Conservation (phyloP, 2,113 vertebrate species). For the Mus musculus region DNA sequence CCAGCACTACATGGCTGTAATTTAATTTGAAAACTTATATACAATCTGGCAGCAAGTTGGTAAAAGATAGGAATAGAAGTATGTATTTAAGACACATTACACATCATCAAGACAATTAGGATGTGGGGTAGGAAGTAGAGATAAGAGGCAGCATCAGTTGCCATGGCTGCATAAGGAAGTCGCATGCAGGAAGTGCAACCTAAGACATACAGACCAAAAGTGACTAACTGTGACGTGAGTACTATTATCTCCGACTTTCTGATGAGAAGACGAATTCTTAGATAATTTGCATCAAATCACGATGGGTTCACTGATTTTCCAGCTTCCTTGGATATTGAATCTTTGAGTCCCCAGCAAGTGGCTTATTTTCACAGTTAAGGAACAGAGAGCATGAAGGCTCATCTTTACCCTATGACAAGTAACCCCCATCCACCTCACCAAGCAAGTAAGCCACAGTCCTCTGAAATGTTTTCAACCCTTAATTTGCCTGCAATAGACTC, state of each 20-base stretch:
- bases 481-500: neutral
- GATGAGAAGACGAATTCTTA: neutral
- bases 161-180: neutral
- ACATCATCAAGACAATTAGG: neutral
- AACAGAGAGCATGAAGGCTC: neutral
- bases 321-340: neutral
- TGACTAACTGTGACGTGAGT: no score
- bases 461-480: neutral
- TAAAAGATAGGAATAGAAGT: neutral
- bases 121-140: neutral
- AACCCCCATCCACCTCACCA: neutral
- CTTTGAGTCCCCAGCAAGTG: neutral
- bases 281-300: neutral
- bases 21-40: neutral
- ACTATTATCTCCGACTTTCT: neutral
- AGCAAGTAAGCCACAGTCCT: neutral
- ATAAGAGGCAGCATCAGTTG: neutral
- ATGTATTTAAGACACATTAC: neutral
- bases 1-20: neutral
- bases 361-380: neutral
- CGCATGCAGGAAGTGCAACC: no score
- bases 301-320: neutral
- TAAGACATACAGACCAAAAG: neutral
- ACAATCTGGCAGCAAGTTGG: neutral
- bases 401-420: neutral